These are phyloP conservation scores for Strigamia maritima DNA, from an alignment of 2,888 invertebrate genomes.

Conservation along the genomic window DNA sequence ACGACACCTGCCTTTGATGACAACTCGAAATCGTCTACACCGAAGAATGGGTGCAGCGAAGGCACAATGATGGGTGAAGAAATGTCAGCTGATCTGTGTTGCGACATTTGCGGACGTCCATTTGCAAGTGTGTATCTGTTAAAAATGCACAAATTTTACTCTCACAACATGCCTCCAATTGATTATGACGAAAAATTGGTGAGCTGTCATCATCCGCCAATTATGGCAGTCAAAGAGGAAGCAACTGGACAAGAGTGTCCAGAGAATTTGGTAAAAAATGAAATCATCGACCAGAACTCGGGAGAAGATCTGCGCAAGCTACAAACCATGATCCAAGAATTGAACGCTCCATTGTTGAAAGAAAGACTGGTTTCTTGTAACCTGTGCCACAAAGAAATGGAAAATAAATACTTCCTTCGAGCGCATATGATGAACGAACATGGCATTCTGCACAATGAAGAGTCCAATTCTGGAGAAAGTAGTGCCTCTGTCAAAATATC, in stretches of 20 bases:
- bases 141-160: constrained; percentile 54
- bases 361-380: constrained; percentile 57
- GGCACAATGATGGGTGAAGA: constrained; percentile 39
- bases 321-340: constrained; percentile 84
- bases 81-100: constrained; percentile 47
- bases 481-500: constrained; percentile 37
- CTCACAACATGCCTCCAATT: constrained; percentile 48
- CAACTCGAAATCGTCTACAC: constrained; percentile 52
- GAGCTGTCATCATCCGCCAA: constrained; percentile 51
- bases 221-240: constrained; percentile 38
- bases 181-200: constrained; percentile 40
- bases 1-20: constrained; percentile 48
- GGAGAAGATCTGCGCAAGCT: constrained; percentile 74
- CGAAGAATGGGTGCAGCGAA: constrained; percentile 46
- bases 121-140: constrained; percentile 53
- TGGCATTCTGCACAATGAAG: constrained; percentile 58
- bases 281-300: constrained; percentile 21
- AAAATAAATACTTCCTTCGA: constrained; percentile 67
- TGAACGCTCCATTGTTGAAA: constrained; percentile 63
- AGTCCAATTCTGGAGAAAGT: constrained; percentile 45
- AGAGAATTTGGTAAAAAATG: constrained; percentile 21
- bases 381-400: constrained; percentile 68
- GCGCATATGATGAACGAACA: constrained; percentile 68
- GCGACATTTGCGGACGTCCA: constrained; percentile 52
- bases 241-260: constrained; percentile 31